Percentiles rank a stretch among this genome's conserved stretches.
phyloP scores from a whole-genome alignment of 2,113 vertebrate genomes.

The Girardinichthys multiradiatus region DNA sequence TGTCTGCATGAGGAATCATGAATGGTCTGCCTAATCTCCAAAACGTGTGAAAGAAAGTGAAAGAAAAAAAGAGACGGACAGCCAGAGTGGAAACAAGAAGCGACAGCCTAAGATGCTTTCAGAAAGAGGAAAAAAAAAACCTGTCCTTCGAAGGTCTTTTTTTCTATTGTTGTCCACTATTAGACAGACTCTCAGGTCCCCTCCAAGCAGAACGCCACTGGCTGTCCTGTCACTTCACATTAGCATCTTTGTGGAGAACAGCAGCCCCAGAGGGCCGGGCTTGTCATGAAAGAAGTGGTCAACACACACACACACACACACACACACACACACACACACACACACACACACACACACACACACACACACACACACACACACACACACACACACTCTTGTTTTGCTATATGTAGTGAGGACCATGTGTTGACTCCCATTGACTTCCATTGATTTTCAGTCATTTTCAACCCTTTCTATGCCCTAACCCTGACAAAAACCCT shows the following conservation, averaged over 20 bases:
- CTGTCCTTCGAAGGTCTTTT: slow-evolving; percentile 58
- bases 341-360: slow-evolving; percentile 30
- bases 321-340: slow-evolving; percentile 23
- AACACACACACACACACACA: slow-evolving; percentile 32
- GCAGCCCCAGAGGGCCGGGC: slow-evolving; percentile 60
- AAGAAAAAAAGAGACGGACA: neutral
- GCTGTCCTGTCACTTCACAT: slow-evolving; percentile 76
- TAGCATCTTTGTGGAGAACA: slow-evolving; percentile 67
- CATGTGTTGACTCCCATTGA: too few species aligned
- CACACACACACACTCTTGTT: too few species aligned
- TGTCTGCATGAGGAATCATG: slow-evolving; percentile 12
- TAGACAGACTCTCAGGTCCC: slow-evolving; percentile 62
- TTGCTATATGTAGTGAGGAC: too few species aligned
- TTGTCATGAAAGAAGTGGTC: slow-evolving; percentile 65
- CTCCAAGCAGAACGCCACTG: slow-evolving; percentile 64
- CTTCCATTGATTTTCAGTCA: too few species aligned
- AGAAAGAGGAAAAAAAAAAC: slow-evolving; percentile 50
- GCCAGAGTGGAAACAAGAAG: slow-evolving; percentile 28
- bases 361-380: slow-evolving; percentile 16
- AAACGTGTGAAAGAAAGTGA: slow-evolving; percentile 25
- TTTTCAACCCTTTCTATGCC: too few species aligned
- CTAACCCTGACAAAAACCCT: too few species aligned
- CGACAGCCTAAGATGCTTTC: slow-evolving; percentile 40
- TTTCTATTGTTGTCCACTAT: slow-evolving; percentile 63
- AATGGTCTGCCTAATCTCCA: slow-evolving; percentile 17